Evolutionary conservation across 1,140 invertebrate species (phyloP).

Genomic region (Zaprionus taronus): DNA sequence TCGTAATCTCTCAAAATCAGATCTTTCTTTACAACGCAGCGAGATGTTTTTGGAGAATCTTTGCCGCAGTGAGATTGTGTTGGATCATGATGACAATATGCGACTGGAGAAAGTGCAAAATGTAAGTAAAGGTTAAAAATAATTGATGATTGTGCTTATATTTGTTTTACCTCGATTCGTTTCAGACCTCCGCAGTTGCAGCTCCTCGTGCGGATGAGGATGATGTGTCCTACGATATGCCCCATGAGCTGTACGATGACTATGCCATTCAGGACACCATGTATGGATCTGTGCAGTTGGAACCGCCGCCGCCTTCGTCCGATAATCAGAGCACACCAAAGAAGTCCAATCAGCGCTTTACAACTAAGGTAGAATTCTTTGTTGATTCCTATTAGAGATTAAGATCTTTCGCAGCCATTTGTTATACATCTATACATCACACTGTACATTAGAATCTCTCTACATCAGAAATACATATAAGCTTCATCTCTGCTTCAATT

Average conservation of each 20-base stretch:
- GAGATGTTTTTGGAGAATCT: constrained; percentile 79
- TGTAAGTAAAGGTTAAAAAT: constrained; percentile 44
- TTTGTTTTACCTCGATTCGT: background rate
- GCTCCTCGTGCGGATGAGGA: constrained; percentile 30
- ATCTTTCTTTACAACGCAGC: constrained; percentile 77
- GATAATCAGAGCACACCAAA: constrained; percentile 76
- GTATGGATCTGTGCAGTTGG: constrained; percentile 62
- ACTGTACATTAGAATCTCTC: constrained; percentile 32
- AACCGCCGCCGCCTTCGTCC: constrained; percentile 56
- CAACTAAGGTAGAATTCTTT: constrained; percentile 83
- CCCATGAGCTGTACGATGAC: constrained; percentile 54
- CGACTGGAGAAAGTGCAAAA: constrained; percentile 71
- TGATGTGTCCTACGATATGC: constrained; percentile 76
- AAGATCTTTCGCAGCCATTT: constrained; percentile 28
- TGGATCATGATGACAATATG: constrained; percentile 45
- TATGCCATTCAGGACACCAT: constrained; percentile 36
- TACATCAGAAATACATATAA: constrained; percentile 52
- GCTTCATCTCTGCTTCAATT: constrained; percentile 34
- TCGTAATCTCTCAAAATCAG: constrained; percentile 71
- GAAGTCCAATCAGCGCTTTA: constrained; percentile 68
- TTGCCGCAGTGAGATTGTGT: constrained; percentile 71
- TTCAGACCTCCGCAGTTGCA: background rate
- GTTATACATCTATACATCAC: constrained; percentile 20
- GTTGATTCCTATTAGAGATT: constrained; percentile 74
- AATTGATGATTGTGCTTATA: background rate